These are phyloP conservation scores for Capricornis sumatraensis DNA, from an alignment of 2,113 vertebrate species.

Conservation along the genomic window DNA sequence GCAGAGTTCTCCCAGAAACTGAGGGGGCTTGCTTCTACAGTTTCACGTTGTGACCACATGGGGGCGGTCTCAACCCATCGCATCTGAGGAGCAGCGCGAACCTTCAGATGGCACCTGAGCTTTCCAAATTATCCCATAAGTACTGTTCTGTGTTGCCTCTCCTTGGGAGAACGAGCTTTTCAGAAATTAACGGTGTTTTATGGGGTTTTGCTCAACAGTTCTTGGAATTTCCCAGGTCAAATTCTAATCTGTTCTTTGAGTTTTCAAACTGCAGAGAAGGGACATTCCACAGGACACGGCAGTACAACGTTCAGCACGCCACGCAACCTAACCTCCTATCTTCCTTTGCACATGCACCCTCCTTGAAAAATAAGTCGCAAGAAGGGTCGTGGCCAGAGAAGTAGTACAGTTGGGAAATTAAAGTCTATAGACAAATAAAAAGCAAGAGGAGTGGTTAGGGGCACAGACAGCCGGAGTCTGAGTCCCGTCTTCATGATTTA, in stretches of 20 bases:
- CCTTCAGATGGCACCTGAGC: neutral
- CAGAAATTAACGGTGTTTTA: neutral
- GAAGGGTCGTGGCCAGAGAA: neutral
- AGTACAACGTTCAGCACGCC: neutral
- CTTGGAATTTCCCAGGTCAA: neutral
- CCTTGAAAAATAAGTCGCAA: neutral
- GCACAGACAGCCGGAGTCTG: accelerated
- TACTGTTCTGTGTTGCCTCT: neutral
- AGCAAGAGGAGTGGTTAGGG: neutral
- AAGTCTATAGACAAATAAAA: neutral
- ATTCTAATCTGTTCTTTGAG: neutral
- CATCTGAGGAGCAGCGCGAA: neutral
- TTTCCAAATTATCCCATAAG: neutral
- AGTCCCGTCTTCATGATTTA: neutral
- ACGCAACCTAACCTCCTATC: neutral
- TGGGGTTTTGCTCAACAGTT: neutral
- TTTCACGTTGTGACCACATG: neutral
- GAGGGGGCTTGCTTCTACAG: neutral
- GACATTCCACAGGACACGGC: neutral
- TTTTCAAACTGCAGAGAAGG: neutral
- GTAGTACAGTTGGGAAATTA: neutral
- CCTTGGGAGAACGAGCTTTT: neutral
- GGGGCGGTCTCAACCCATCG: neutral
- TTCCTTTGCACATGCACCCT: neutral
- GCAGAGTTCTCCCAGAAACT: neutral